Percentiles rank a stretch among this genome's conserved stretches.
Conservation (phyloP, 2,113 vertebrate species). For the Glaucomys volans region DNA sequence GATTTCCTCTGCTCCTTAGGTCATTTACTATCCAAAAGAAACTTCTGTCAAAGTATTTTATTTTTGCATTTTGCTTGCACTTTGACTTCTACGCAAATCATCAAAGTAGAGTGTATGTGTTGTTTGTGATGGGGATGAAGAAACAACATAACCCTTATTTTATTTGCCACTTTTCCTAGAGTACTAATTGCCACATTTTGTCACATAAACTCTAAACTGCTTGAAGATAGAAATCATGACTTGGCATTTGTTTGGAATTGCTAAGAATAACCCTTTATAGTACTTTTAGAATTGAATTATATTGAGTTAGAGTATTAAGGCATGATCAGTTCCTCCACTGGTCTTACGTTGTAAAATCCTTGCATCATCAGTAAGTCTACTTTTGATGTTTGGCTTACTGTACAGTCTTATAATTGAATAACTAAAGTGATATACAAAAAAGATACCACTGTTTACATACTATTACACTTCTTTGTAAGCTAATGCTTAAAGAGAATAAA, state of each 20-base stretch:
- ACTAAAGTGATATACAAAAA: not conserved
- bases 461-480: not conserved
- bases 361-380: not conserved
- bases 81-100: not conserved
- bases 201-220: not conserved
- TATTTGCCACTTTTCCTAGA: not conserved
- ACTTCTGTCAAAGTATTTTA: not conserved
- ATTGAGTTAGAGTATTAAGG: not conserved
- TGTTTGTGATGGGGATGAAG: not conserved
- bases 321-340: not conserved
- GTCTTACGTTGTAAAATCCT: not conserved
- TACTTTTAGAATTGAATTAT: constrained; percentile 11
- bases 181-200: not conserved
- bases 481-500: not conserved
- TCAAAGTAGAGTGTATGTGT: not conserved
- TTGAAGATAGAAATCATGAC: not conserved
- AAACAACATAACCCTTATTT: not conserved
- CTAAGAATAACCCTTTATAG: not conserved
- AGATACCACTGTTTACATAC: not conserved
- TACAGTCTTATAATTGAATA: not conserved
- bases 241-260: not conserved
- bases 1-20: not conserved
- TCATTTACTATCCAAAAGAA: not conserved
- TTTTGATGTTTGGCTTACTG: not conserved
- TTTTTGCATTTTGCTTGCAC: not conserved